Percentiles rank a stretch among this genome's conserved stretches.
These are phyloP conservation scores for Eriosoma lanigerum DNA, from an alignment of 1,140 invertebrate genomes.

Conservation along the genomic window DNA sequence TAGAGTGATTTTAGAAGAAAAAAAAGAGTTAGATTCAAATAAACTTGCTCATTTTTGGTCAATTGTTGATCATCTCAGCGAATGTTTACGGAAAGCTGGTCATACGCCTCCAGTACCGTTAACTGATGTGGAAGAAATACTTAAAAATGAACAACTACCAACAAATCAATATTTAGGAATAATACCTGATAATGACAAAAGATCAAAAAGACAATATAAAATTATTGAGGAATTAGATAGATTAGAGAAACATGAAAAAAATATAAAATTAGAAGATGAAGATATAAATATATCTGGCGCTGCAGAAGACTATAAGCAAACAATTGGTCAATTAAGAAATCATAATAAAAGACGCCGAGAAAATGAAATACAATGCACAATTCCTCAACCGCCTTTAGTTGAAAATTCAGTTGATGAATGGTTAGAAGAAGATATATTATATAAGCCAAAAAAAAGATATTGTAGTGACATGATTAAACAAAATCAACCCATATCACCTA, in stretches of 20 bases:
- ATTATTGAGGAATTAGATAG: not conserved
- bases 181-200: constrained; percentile 17
- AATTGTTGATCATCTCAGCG: constrained; percentile 55
- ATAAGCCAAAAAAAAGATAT: constrained; percentile 46
- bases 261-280: constrained; percentile 17
- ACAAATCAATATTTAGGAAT: constrained; percentile 35
- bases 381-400: constrained; percentile 26
- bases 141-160: constrained; percentile 24
- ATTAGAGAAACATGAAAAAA: constrained; percentile 18
- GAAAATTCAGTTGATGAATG: constrained; percentile 38
- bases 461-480: constrained; percentile 7
- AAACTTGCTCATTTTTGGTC: constrained; percentile 58
- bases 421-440: constrained; percentile 42
- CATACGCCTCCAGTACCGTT: constrained; percentile 26
- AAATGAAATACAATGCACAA: constrained; percentile 18
- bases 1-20: constrained; percentile 54
- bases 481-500: not conserved
- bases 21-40: constrained; percentile 54
- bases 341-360: constrained; percentile 16
- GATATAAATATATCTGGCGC: not conserved
- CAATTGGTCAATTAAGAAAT: constrained; percentile 50
- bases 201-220: not conserved
- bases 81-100: constrained; percentile 54
- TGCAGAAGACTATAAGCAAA: constrained; percentile 52
- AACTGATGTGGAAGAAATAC: constrained; percentile 30